A percentile compares a stretch with the other conserved stretches of the same genome.
phyloP scores from a whole-genome alignment of 2,888 invertebrate genomes.

The Drosophila helvetica region DNA sequence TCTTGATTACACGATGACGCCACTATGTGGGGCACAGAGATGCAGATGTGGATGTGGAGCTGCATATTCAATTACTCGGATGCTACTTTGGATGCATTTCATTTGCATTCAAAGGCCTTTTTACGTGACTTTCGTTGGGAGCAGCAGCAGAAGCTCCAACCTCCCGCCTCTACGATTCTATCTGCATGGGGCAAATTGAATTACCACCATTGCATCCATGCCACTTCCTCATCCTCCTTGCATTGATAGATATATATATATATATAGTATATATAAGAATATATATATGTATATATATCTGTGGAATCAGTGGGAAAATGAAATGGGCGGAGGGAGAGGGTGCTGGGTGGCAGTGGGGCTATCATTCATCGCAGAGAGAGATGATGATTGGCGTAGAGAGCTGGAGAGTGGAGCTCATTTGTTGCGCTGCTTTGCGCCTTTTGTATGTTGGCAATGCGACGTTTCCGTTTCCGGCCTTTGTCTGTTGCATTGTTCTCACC shows the following conservation, averaged over 20 bases:
- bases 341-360: conserved; percentile 11
- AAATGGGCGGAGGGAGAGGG: background rate
- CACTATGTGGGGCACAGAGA: background rate
- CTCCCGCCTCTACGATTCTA: background rate
- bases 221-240: background rate
- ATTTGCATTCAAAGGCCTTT: conserved; percentile 36
- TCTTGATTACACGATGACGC: background rate
- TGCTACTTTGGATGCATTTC: conserved; percentile 16
- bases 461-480: conserved; percentile 40
- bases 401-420: conserved; percentile 15
- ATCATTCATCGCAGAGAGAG: conserved; percentile 28
- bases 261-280: conserved; percentile 1
- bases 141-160: background rate
- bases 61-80: conserved; percentile 23
- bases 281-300: conserved; percentile 16
- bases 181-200: conserved; percentile 30
- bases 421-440: conserved; percentile 38
- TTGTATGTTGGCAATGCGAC: conserved; percentile 34
- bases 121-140: conserved; percentile 29
- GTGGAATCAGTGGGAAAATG: conserved; percentile 8
- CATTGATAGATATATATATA: conserved; percentile 29
- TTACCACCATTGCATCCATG: conserved; percentile 20
- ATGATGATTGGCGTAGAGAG: background rate
- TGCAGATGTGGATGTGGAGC: background rate
- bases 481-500: conserved; percentile 18